A percentile compares a stretch with the other conserved stretches of the same genome.
Evolutionary conservation across 2,797 vertebrate species (phyloP).

Genomic region (Dendrocincla tyrannina): DNA sequence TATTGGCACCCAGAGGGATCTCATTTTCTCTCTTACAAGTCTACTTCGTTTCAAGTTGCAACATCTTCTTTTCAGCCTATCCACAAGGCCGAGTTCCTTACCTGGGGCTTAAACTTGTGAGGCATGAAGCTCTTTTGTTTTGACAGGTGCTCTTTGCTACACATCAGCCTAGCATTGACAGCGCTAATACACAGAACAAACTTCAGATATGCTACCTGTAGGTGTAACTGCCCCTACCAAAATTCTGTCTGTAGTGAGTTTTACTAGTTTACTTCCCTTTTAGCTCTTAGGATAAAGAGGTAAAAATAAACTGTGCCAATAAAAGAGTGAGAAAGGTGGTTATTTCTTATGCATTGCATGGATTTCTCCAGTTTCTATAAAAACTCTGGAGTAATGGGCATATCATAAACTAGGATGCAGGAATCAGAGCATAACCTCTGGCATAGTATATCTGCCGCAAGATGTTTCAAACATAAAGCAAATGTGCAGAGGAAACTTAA

Average conservation of each 20-base stretch:
- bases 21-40: slow-evolving; percentile 77
- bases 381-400: not conserved
- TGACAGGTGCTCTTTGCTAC: slow-evolving; percentile 84
- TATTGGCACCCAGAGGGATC: slow-evolving; percentile 76
- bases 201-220: slow-evolving; percentile 61
- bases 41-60: slow-evolving; percentile 77
- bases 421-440: not conserved
- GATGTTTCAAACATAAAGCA: not conserved
- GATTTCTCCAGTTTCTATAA: not conserved
- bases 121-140: slow-evolving; percentile 83
- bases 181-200: slow-evolving; percentile 65
- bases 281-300: slow-evolving; percentile 46
- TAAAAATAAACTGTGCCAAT: slow-evolving; percentile 59
- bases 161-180: slow-evolving; percentile 52
- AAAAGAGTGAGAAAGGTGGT: slow-evolving; percentile 12
- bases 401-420: not conserved
- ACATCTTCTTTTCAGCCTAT: slow-evolving; percentile 66
- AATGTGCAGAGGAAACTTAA: not conserved
- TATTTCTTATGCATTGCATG: not conserved
- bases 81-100: slow-evolving; percentile 77
- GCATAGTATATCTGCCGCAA: not conserved
- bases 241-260: slow-evolving; percentile 65
- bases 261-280: slow-evolving; percentile 65
- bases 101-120: slow-evolving; percentile 80
- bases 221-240: slow-evolving; percentile 63